phyloP scores from a whole-genome alignment of 2,113 vertebrate genomes.

The Tyrannus savana region DNA sequence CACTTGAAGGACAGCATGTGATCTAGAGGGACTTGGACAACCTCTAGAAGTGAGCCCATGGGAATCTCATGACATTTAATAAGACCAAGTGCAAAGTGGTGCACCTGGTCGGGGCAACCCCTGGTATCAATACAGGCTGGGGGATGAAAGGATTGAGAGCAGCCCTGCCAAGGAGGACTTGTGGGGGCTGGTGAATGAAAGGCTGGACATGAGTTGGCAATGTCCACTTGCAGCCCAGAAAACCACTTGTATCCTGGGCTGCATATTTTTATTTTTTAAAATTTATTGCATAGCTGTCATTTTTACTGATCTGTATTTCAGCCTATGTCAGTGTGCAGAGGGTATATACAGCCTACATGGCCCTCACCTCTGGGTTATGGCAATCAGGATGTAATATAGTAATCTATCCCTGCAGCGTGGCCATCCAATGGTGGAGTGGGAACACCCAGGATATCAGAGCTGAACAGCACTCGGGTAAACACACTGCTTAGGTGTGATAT shows the following conservation, averaged over 20 bases:
- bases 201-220: not conserved
- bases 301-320: not conserved
- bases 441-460: conserved; percentile 24
- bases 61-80: not conserved
- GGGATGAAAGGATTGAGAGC: not conserved
- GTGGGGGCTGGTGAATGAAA: not conserved
- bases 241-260: not conserved
- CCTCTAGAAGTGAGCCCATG: not conserved
- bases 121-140: not conserved
- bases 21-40: not conserved
- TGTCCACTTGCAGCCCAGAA: not conserved
- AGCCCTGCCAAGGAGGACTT: accelerated
- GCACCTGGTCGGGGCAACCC: not conserved
- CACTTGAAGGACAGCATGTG: not conserved
- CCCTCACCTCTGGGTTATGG: not conserved
- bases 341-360: not conserved
- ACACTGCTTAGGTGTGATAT: not conserved
- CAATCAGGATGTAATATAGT: not conserved
- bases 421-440: not conserved
- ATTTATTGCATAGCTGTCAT: not conserved
- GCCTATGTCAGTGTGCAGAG: accelerated
- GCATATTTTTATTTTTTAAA: not conserved
- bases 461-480: not conserved
- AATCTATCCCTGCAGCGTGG: not conserved
- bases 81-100: not conserved